A percentile compares a stretch with the other conserved stretches of the same genome.
Evolutionary conservation across 2,113 vertebrate genomes (phyloP).

Genomic region (Datnioides undecimradiatus): DNA sequence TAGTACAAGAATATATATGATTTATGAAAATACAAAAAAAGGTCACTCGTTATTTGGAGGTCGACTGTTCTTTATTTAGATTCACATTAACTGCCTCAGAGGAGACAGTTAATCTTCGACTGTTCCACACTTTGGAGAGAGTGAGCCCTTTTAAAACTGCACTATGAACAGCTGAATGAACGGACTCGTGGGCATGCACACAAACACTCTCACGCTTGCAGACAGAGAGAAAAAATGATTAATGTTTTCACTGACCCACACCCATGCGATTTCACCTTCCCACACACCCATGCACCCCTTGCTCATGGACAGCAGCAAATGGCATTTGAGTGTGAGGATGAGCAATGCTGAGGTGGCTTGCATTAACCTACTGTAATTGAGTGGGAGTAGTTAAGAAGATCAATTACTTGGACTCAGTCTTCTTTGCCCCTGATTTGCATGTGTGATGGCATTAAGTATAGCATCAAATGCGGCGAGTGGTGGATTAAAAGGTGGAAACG

Average conservation of each 20-base stretch:
- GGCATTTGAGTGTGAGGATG: constrained; percentile 30
- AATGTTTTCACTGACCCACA: constrained; percentile 54
- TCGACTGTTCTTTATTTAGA: constrained; percentile 41
- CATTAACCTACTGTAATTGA: constrained; percentile 79
- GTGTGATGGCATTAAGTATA: constrained; percentile 45
- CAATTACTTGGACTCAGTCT: constrained; percentile 65
- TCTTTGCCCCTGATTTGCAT: constrained; percentile 58
- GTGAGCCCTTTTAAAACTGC: constrained; percentile 33
- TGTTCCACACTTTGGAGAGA: constrained; percentile 30
- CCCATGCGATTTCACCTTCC: constrained; percentile 37
- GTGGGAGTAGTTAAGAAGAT: constrained; percentile 78
- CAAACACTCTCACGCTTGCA: constrained; percentile 11
- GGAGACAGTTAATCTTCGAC: constrained; percentile 42
- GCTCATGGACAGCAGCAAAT: constrained; percentile 44
- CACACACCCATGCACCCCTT: constrained; percentile 30
- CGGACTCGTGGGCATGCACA: constrained; percentile 7
- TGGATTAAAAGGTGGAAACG: constrained; percentile 45
- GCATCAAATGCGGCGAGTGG: constrained; percentile 24
- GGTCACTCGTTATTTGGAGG: constrained; percentile 26
- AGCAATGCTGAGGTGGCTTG: constrained; percentile 62
- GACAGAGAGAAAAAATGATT: constrained; percentile 44
- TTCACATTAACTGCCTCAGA: constrained; percentile 32
- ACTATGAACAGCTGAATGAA: constrained; percentile 42
- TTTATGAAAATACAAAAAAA: constrained; percentile 15
- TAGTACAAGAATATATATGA: background rate